These are phyloP conservation scores for Platycheirus albimanus DNA, from an alignment of 2,888 invertebrate species.

Conservation along the genomic window DNA sequence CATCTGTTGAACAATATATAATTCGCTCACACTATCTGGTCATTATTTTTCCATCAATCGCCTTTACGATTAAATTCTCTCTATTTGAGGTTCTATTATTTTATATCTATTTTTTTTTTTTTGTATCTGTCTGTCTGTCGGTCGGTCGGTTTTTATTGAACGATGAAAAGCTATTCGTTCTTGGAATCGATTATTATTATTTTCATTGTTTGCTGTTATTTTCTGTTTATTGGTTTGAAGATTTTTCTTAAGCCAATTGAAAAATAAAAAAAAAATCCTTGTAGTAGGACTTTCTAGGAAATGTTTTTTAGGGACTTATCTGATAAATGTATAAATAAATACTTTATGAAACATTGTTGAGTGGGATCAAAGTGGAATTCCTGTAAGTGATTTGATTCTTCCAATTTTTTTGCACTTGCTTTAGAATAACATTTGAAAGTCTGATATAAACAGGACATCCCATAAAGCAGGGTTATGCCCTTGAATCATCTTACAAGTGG, in stretches of 20 bases:
- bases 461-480: too few relatives aligned
- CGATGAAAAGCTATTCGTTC: background rate
- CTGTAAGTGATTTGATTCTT: too few relatives aligned
- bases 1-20: slow-evolving; percentile 46
- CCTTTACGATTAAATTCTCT: slow-evolving; percentile 7
- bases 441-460: too few relatives aligned
- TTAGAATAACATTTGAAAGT: too few relatives aligned
- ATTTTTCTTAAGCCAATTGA: background rate
- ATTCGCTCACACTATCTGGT: slow-evolving; percentile 46
- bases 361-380: too few relatives aligned
- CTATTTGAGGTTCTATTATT: slow-evolving; percentile 18
- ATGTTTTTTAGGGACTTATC: background rate
- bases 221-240: background rate
- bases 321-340: too few relatives aligned
- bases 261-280: background rate
- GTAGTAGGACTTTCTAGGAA: background rate
- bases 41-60: slow-evolving; percentile 55
- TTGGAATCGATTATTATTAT: background rate
- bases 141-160: background rate
- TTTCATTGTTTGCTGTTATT: background rate
- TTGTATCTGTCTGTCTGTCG: background rate
- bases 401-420: too few relatives aligned
- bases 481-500: too few relatives aligned
- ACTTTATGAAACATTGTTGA: too few relatives aligned
- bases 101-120: too few relatives aligned